A percentile compares a stretch with the other conserved stretches of the same genome.
These are phyloP conservation scores for Mustela erminea DNA, from an alignment of 2,797 vertebrate species.

Conservation along the genomic window DNA sequence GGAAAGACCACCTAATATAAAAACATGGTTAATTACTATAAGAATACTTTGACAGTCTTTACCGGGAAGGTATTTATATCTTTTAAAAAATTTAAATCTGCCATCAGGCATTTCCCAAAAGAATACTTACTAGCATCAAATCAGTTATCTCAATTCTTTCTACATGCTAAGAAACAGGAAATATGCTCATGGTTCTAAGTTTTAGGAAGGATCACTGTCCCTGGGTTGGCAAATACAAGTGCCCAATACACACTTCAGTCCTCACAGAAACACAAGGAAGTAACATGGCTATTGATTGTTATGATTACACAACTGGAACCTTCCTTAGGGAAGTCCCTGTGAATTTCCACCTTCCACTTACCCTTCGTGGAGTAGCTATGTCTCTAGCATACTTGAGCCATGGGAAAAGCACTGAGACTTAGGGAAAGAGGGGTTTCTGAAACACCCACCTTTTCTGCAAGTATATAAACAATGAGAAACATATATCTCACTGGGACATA, in stretches of 20 bases:
- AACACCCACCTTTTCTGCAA: not conserved
- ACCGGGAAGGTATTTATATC: not conserved
- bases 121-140: not conserved
- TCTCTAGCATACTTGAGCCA: not conserved
- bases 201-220: not conserved
- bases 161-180: not conserved
- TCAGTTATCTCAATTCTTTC: not conserved
- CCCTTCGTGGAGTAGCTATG: fast-evolving
- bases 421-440: not conserved
- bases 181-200: not conserved
- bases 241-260: not conserved
- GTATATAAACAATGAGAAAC: not conserved
- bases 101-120: not conserved
- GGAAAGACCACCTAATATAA: conserved; percentile 13
- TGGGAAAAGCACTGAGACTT: not conserved
- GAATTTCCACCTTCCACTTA: not conserved
- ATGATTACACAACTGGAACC: not conserved
- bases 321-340: not conserved
- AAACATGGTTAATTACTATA: conserved; percentile 19
- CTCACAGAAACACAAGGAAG: not conserved
- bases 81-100: not conserved
- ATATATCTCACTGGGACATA: not conserved
- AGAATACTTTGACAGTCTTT: not conserved
- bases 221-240: not conserved
- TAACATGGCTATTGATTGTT: not conserved